Conservation (phyloP, 2,888 invertebrate genomes). For the Sthenelais limicola region DNA sequence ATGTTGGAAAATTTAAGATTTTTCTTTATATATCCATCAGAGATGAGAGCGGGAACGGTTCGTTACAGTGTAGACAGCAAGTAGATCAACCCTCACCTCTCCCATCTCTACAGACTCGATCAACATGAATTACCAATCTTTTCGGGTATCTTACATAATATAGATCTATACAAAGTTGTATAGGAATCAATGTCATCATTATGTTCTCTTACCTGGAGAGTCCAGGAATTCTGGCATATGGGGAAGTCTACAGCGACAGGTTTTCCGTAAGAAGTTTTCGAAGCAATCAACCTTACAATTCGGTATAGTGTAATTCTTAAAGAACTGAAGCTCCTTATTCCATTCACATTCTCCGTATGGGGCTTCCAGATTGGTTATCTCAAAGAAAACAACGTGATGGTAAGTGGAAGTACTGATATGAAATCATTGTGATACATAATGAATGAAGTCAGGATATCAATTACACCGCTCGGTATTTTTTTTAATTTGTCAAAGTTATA, state of each 20-base stretch:
- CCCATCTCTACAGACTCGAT: too few species aligned
- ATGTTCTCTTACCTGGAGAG: slow-evolving; percentile 16
- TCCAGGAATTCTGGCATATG: slow-evolving; percentile 53
- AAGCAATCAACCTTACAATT: slow-evolving; percentile 44
- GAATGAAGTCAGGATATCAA: not conserved
- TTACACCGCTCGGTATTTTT: not conserved
- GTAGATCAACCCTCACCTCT: too few species aligned
- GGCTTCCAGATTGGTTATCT: slow-evolving; percentile 43
- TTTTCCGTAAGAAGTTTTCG: slow-evolving; percentile 19
- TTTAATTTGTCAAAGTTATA: not conserved
- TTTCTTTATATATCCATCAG: too few species aligned
- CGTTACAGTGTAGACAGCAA: too few species aligned
- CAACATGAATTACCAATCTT: too few species aligned
- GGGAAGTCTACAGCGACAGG: slow-evolving; percentile 51
- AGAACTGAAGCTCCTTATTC: slow-evolving; percentile 29
- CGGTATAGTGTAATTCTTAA: slow-evolving; percentile 39
- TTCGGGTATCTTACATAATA: too few species aligned
- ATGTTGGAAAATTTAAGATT: too few species aligned
- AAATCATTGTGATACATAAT: not conserved
- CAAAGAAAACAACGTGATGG: too few species aligned
- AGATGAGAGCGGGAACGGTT: too few species aligned
- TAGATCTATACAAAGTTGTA: too few species aligned
- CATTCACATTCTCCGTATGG: slow-evolving; percentile 47
- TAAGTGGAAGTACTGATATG: too few species aligned
- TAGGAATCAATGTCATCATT: too few species aligned